Conservation (phyloP, 2,113 vertebrate genomes). For the Azemiops feae region DNA sequence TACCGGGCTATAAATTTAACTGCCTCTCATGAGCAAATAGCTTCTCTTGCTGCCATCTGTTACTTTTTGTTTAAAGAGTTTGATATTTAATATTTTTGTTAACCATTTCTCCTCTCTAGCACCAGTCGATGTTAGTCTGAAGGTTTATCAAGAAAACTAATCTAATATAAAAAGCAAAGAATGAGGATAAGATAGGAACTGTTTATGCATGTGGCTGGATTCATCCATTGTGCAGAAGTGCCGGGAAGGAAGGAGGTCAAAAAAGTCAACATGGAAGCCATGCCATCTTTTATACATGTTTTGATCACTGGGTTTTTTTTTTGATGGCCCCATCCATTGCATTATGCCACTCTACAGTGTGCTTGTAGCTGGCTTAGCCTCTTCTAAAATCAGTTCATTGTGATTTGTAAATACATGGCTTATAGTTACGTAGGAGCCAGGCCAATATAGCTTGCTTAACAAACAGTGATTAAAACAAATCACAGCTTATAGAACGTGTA, state of each 20-base stretch:
- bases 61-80: not conserved
- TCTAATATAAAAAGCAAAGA: not conserved
- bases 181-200: not conserved
- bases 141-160: not conserved
- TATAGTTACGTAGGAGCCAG: too few relatives aligned
- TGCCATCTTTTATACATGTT: not conserved
- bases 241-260: not conserved
- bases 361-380: not conserved
- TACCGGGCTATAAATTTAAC: slow-evolving; percentile 15
- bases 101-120: not conserved
- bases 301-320: not conserved
- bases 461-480: too few relatives aligned
- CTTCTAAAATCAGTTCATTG: not conserved
- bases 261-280: not conserved
- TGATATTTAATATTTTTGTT: slow-evolving; percentile 1
- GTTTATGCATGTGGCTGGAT: not conserved
- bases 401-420: not conserved
- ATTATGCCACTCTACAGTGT: not conserved
- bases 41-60: not conserved
- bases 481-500: too few relatives aligned
- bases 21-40: not conserved
- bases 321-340: not conserved
- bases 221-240: not conserved
- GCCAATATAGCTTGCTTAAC: too few relatives aligned
- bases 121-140: not conserved